Base-by-base conservation (phyloP, 2,113 vertebrate species). In the Sardina pilchardus region DNA sequence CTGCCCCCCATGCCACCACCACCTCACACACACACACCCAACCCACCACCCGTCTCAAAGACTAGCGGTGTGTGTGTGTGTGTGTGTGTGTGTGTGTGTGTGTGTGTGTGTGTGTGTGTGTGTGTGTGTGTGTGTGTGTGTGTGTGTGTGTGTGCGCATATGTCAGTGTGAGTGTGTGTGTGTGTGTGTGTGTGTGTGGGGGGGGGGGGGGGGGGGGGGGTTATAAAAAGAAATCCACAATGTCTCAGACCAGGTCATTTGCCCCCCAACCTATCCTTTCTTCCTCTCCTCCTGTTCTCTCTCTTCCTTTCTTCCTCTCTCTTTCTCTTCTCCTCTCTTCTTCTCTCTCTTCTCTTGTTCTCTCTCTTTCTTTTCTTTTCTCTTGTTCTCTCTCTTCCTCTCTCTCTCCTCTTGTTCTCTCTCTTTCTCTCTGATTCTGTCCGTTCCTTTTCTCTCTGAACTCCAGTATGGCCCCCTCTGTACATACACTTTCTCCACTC, bases 1-100 rank as follows among this genome's bases (percentile, higher is more conserved):
- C 90, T 88, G 87, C 94, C 92, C 86, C 91, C 89, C 88, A n/a
- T 83, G 90, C 92, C 92, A 93, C n/a, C n/a, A n/a, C n/a, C n/a
- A n/a, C 0, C 5, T 86, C 92, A 96, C 90, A 90, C 39, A 39
- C 39, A 39, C 39, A 2, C 39, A 2, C 39, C 39, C 39, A 39
- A 39, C 39, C 4, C 39, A 39, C 39, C 39, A 92, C 93, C 92
- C 88, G 44, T 82, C 24, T 67, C 59, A 67, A 67, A 67, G 59
- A 67, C 59, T 26, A 26, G n/a, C 1, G 39, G 1, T 39, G 39
- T 39, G 39, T 39, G 39, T 39, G 39, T 2, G 39, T 39, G 39
- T 39, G 39, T 39, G 39, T 39, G 39, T 39, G 39, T 39, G 39
- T 39, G 39, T 39, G 39, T 39, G 1, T 39, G n/a, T n/a, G n/a